Conservation (phyloP, 2,113 vertebrate species). For the Pseudois nayaur region DNA sequence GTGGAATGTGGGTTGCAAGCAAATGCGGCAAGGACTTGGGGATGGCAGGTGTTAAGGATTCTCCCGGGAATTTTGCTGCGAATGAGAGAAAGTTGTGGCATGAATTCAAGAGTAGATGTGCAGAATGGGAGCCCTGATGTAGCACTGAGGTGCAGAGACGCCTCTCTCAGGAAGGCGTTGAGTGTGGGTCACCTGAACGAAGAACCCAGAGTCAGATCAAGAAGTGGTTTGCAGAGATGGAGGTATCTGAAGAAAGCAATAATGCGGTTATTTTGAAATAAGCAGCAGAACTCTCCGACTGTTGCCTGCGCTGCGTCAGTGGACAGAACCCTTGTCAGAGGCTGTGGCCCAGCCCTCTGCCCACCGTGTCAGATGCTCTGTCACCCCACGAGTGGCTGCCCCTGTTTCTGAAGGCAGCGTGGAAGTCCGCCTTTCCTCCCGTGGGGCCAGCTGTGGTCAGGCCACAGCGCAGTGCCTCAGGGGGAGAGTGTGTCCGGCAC, state of each 20-base stretch:
- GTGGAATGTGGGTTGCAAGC: background rate
- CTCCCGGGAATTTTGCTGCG: background rate
- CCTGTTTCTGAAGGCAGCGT: background rate
- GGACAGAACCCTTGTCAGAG: background rate
- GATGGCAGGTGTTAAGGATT: background rate
- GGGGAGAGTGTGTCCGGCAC: background rate
- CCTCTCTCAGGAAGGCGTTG: background rate
- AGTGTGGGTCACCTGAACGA: background rate
- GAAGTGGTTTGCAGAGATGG: background rate
- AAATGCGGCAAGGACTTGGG: background rate
- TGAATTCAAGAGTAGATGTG: accelerated
- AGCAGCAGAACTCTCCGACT: background rate
- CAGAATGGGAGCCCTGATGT: background rate
- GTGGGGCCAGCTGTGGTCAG: background rate
- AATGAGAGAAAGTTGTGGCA: background rate
- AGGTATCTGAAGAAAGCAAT: background rate
- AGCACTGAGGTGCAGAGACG: background rate
- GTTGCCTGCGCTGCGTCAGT: background rate
- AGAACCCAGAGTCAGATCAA: background rate
- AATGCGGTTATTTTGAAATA: background rate
- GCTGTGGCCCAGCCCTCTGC: background rate
- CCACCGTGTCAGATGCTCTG: background rate
- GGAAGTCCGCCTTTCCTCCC: background rate
- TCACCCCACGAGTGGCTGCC: background rate
- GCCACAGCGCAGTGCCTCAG: accelerated